phyloP scores from a whole-genome alignment of 1,140 invertebrate species.

The Drosophila pruinosa region DNA sequence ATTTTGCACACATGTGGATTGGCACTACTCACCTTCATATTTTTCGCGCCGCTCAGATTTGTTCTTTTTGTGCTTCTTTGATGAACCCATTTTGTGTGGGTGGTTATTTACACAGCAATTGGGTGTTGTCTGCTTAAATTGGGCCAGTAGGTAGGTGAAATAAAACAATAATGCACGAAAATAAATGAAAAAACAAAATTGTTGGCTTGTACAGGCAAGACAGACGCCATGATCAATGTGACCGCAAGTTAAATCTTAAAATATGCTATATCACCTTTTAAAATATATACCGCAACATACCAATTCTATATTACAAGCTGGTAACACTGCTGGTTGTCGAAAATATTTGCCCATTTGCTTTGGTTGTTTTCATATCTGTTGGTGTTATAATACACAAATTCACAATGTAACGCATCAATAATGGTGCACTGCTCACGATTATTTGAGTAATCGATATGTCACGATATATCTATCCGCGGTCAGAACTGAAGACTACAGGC shows the following conservation, averaged over 20 bases:
- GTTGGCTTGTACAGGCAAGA: conserved; percentile 23
- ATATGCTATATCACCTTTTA: too few species aligned
- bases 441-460: conserved; percentile 17
- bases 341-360: too few species aligned
- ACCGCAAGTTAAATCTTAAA: too few species aligned
- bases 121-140: neutral
- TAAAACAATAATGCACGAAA: conserved; percentile 33
- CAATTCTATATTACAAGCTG: too few species aligned
- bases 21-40: conserved; percentile 85
- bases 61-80: conserved; percentile 90
- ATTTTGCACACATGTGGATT: conserved; percentile 7
- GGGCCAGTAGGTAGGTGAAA: conserved; percentile 3
- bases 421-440: too few species aligned
- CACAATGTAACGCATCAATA: too few species aligned
- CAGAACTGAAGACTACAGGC: too few species aligned
- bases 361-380: too few species aligned
- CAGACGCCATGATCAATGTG: conserved; percentile 49
- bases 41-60: conserved; percentile 87
- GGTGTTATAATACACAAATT: too few species aligned
- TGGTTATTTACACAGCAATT: neutral
- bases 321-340: too few species aligned
- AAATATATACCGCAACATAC: too few species aligned
- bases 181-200: conserved; percentile 60
- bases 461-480: conserved; percentile 23
- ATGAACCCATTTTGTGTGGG: conserved; percentile 73